Base-by-base conservation (phyloP, 2,113 vertebrate species). In the Oncorhynchus mykiss region DNA sequence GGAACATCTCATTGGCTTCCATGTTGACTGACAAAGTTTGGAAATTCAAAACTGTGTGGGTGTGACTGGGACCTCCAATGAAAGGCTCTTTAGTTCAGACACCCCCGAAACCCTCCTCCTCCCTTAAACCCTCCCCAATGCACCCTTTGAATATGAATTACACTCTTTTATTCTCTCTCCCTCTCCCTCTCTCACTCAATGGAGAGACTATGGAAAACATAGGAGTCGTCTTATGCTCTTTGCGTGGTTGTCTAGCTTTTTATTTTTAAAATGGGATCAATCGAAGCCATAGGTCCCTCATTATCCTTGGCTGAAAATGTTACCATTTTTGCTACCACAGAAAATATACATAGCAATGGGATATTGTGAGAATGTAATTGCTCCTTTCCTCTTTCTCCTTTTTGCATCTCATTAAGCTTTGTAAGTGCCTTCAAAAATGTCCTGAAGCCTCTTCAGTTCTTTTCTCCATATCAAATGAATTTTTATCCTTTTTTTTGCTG, bases 291-390 rank as follows among this genome's bases (percentile, higher is more conserved):
- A 12, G 75, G 70, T 83, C 60, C 9, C 79, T 88, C 74, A 86
- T 90, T 89, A 84, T 84, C 74, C 68, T 45, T 39, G 62, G 75
- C 73, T 85, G 77, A 80, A 84, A 82, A 82, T 31, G 74, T 82
- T 83, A 77, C 84, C 80, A 78, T 83, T 74, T 78, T 89, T 91
- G 81, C 82, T 76, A 85, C 78, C 62, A 76, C 77, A 77, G 87
- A 89, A 87, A 91, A 87, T 84, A 79, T 0, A 77, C 0, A 5
- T 54, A 83, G 88, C 83, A 93, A 83, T 34, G 14, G 2, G 0
- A 83, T 80, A 91, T 91, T 93, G 92, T 94, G 82, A 89, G 9
- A 83, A 62, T 88, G 87, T 91, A 92, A 94, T 92, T 91, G 88
- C 89, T 88, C 92, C 85, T 82, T 85, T 81, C 80, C 64, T 72